phyloP scores from a whole-genome alignment of 1,140 invertebrate species.

The Drosophila pectinifera region DNA sequence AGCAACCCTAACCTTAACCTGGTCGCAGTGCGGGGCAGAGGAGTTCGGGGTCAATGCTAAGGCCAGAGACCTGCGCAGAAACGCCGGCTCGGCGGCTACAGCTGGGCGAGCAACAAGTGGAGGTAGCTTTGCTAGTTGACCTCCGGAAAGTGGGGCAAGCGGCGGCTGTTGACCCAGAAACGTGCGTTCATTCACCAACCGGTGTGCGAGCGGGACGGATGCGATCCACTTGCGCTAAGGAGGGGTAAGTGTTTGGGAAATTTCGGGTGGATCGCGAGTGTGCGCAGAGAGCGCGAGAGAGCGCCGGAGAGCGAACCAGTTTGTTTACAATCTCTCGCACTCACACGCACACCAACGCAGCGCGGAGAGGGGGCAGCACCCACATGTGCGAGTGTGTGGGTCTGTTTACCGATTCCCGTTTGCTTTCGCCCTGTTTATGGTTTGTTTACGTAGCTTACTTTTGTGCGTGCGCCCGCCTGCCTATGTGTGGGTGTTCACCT shows the following conservation, averaged over 20 bases:
- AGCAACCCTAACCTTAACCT: slow-evolving; percentile 20
- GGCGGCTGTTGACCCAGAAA: slow-evolving; percentile 72
- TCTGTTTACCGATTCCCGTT: slow-evolving; percentile 32
- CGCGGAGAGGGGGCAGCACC: neutral
- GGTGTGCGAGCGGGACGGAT: slow-evolving; percentile 48
- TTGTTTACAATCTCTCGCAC: slow-evolving; percentile 68
- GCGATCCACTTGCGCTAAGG: slow-evolving; percentile 50
- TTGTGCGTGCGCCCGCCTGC: slow-evolving; percentile 29
- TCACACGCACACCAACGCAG: slow-evolving; percentile 44
- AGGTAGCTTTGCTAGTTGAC: slow-evolving; percentile 20
- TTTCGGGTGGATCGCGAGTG: slow-evolving; percentile 59
- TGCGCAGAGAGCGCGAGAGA: slow-evolving; percentile 51
- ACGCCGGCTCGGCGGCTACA: slow-evolving; percentile 1
- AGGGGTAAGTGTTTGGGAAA: slow-evolving; percentile 84
- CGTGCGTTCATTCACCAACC: slow-evolving; percentile 69
- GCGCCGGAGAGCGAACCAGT: slow-evolving; percentile 46
- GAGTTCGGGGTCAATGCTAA: slow-evolving; percentile 67
- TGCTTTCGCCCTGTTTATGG: slow-evolving; percentile 47
- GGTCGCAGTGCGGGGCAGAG: neutral
- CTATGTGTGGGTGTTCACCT: slow-evolving; percentile 29
- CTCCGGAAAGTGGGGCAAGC: slow-evolving; percentile 45
- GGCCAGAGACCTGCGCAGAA: slow-evolving; percentile 58
- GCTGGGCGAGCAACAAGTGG: slow-evolving; percentile 52
- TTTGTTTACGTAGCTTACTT: slow-evolving; percentile 81
- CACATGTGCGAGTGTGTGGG: neutral